phyloP scores from a whole-genome alignment of 1,140 invertebrate species.

The Bombus soroeensis region DNA sequence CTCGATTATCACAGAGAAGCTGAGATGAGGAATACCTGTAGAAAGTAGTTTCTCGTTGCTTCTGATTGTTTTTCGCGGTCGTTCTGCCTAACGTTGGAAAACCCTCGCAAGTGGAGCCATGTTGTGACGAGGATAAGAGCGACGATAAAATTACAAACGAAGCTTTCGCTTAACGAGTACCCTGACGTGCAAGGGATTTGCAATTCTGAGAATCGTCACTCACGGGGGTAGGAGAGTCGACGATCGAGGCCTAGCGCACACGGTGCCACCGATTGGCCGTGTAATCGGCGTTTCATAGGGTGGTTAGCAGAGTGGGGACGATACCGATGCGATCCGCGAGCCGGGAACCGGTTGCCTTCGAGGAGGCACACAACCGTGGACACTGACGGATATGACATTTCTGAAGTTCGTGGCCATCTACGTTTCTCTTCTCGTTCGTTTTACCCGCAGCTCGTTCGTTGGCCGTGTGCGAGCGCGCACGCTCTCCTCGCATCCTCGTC shows the following conservation, averaged over 20 bases:
- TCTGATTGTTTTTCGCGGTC: no score
- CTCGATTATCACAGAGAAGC: no score
- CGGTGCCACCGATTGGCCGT: not conserved
- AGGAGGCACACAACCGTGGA: slow-evolving; percentile 62
- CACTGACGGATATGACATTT: slow-evolving; percentile 79
- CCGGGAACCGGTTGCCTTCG: slow-evolving; percentile 61
- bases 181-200: no score
- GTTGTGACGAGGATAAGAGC: no score
- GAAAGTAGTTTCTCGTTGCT: no score
- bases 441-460: slow-evolving; percentile 21
- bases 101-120: no score
- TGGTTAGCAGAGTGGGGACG: not conserved
- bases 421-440: slow-evolving; percentile 55
- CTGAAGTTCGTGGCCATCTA: slow-evolving; percentile 73
- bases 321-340: not conserved
- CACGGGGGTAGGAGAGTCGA: no score
- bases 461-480: not conserved
- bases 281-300: not conserved
- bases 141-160: no score
- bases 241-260: no score
- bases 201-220: no score
- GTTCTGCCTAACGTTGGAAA: no score
- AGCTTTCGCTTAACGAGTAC: no score
- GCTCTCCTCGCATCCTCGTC: slow-evolving; percentile 6
- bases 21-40: rapidly evolving